Conservation (phyloP, 1,140 invertebrate genomes). For the Nasonia giraulti region DNA sequence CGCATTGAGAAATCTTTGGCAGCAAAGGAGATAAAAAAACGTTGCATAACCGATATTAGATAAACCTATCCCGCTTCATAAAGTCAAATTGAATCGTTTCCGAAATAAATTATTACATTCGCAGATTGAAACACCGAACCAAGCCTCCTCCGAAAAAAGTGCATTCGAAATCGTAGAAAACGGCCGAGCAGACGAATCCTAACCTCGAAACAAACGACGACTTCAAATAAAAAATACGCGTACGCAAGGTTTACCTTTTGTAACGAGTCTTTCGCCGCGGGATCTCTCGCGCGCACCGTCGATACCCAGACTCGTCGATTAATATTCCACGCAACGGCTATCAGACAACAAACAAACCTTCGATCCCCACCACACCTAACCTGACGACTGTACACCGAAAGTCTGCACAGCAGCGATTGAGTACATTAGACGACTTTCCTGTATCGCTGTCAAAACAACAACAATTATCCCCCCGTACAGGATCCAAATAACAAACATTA, state of each 20-base stretch:
- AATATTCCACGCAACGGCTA: not conserved
- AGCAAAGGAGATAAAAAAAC: not conserved
- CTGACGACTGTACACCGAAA: not conserved
- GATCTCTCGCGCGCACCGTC: not conserved
- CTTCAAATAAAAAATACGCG: too few species aligned
- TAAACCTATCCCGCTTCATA: not conserved
- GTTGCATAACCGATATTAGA: slow-evolving; percentile 1
- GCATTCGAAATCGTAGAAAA: not conserved
- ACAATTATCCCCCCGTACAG: not conserved
- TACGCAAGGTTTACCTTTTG: not conserved
- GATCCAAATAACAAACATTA: not conserved
- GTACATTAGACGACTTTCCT: not conserved
- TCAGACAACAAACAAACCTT: not conserved
- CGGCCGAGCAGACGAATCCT: not conserved
- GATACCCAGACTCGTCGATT: not conserved
- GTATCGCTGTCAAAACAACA: not conserved
- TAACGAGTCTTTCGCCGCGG: not conserved
- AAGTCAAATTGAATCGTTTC: not conserved
- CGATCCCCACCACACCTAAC: slow-evolving; percentile 23
- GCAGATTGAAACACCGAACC: too few species aligned
- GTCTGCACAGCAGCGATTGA: not conserved
- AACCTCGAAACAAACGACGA: not conserved
- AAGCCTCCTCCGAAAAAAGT: too few species aligned
- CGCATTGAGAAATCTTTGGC: slow-evolving; percentile 1
- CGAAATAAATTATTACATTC: not conserved